Conservation (phyloP, 2,888 invertebrate genomes). For the Rhodophaea formosa region DNA sequence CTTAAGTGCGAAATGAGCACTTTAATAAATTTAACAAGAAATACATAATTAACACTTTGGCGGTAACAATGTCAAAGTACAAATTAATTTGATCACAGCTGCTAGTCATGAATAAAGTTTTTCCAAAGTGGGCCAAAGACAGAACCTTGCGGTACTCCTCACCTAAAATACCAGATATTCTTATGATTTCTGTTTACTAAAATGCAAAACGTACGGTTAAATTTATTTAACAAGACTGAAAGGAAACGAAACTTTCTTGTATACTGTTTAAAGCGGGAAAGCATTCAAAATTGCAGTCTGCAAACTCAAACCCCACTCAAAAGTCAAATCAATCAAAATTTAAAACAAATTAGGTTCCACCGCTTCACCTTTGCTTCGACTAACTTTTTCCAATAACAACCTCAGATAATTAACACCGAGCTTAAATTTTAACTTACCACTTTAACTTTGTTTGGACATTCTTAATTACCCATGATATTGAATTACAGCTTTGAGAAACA, state of each 20-base stretch:
- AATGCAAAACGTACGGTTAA: slow-evolving; percentile 16
- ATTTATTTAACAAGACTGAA: neutral
- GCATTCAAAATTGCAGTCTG: slow-evolving; percentile 26
- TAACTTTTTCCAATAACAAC: slow-evolving; percentile 48
- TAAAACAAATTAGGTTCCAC: slow-evolving; percentile 39
- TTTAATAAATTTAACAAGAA: slow-evolving; percentile 30
- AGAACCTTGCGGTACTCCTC: neutral
- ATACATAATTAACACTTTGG: slow-evolving; percentile 10
- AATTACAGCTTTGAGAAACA: slow-evolving; percentile 27
- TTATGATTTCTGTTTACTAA: neutral
- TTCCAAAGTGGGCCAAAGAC: slow-evolving; percentile 3
- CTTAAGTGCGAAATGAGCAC: no score
- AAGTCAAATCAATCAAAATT: slow-evolving; percentile 54
- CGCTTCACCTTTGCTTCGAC: slow-evolving; percentile 36
- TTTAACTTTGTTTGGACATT: slow-evolving; percentile 41
- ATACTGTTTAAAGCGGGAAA: neutral
- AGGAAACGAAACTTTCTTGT: slow-evolving; percentile 11
- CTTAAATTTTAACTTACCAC: slow-evolving; percentile 47
- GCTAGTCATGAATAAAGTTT: neutral
- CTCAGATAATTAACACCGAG: slow-evolving; percentile 35
- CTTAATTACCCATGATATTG: slow-evolving; percentile 40
- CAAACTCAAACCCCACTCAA: slow-evolving; percentile 28
- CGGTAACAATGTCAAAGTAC: slow-evolving; percentile 7
- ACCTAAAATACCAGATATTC: neutral
- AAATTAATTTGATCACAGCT: slow-evolving; percentile 10